These are phyloP conservation scores for Cyanoderma ruficeps DNA, from an alignment of 2,113 vertebrate genomes.

Conservation along the genomic window DNA sequence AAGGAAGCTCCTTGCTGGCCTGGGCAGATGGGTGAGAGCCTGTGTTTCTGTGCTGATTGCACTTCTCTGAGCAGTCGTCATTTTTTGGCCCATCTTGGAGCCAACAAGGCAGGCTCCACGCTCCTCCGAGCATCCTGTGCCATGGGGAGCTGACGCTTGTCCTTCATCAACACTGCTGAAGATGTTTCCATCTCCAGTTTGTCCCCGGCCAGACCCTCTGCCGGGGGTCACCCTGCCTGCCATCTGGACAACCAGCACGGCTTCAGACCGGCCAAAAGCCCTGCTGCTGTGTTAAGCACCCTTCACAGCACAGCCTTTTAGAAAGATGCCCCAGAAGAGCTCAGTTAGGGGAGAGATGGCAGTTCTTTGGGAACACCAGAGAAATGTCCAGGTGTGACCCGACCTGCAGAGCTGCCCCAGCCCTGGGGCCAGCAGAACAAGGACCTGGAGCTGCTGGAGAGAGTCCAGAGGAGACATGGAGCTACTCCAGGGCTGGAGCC, in stretches of 20 bases:
- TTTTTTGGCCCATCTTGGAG: neutral
- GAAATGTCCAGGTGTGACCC: neutral
- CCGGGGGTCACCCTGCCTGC: neutral
- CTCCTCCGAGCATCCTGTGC: accelerated
- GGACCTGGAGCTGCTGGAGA: neutral
- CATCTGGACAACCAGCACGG: neutral
- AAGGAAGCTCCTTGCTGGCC: neutral
- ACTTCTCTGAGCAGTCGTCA: neutral
- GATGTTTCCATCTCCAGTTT: neutral
- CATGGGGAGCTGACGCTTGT: neutral
- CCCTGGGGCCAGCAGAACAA: neutral
- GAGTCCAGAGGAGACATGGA: accelerated
- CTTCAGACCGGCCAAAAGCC: neutral
- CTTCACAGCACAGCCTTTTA: accelerated
- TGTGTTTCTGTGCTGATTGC: neutral
- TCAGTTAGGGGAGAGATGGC: neutral
- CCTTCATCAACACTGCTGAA: accelerated
- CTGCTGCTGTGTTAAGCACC: too few relatives aligned
- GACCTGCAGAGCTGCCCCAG: neutral
- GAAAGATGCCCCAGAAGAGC: neutral
- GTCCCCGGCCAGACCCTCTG: neutral
- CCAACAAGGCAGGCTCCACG: accelerated
- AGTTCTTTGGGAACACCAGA: neutral
- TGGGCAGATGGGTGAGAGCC: neutral
- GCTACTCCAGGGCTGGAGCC: neutral